phyloP scores from a whole-genome alignment of 1,140 invertebrate species.

The Antheraea pernyi region DNA sequence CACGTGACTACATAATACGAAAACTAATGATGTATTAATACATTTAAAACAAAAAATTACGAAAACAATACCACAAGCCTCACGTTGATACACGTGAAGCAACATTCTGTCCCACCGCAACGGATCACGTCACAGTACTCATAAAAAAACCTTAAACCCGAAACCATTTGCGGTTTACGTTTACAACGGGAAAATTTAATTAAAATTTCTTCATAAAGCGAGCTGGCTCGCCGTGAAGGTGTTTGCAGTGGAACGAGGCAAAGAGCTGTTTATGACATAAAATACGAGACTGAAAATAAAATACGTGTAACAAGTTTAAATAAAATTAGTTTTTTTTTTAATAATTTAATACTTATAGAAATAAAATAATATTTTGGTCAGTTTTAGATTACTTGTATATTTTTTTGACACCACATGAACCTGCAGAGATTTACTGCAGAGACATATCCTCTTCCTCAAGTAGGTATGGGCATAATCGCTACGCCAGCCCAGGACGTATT shows the following conservation, averaged over 20 bases:
- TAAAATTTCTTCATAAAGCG: constrained; percentile 58
- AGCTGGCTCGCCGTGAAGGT: constrained; percentile 4
- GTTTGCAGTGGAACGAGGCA: neutral
- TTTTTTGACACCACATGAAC: no score
- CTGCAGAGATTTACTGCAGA: no score
- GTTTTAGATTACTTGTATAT: no score
- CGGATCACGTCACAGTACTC: constrained; percentile 7
- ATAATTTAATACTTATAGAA: no score
- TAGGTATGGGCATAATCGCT: no score
- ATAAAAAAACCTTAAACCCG: constrained; percentile 37
- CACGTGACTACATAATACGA: neutral
- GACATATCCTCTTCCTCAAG: no score
- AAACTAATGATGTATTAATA: neutral
- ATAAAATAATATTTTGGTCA: no score
- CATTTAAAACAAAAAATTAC: neutral
- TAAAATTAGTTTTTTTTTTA: no score
- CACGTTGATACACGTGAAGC: neutral
- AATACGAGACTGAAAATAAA: constrained; percentile 17
- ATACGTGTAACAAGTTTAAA: no score
- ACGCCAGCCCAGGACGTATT: no score
- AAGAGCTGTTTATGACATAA: constrained; percentile 45
- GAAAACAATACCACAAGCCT: neutral
- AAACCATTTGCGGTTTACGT: constrained; percentile 57
- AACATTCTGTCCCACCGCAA: neutral
- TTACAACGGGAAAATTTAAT: constrained; percentile 49